These are phyloP conservation scores for Aix galericulata DNA, from an alignment of 2,113 vertebrate genomes.

Conservation along the genomic window DNA sequence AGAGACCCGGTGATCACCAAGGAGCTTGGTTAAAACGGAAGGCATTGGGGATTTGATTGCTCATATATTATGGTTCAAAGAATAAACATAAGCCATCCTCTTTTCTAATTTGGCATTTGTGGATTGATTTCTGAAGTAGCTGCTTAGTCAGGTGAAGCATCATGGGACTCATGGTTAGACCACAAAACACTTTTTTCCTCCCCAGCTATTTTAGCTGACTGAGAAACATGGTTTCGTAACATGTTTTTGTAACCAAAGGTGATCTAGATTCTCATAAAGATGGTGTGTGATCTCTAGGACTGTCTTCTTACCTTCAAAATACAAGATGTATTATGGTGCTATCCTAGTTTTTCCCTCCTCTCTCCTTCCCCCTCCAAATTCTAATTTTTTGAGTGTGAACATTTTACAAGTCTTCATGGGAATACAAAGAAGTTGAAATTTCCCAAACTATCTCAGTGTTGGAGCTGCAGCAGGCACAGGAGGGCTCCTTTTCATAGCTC, in stretches of 20 bases:
- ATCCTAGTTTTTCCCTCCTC: neutral
- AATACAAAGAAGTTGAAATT: neutral
- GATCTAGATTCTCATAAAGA: neutral
- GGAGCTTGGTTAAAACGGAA: neutral
- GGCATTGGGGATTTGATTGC: neutral
- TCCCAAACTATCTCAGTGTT: neutral
- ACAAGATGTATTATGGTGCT: neutral
- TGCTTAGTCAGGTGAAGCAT: conserved; percentile 41
- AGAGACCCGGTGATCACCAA: conserved; percentile 9
- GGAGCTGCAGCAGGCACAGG: neutral
- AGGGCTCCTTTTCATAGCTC: neutral
- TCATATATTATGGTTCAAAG: conserved; percentile 27
- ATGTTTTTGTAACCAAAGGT: conserved; percentile 51
- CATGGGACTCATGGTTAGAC: conserved; percentile 43
- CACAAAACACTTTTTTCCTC: conserved; percentile 36
- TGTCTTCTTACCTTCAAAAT: neutral
- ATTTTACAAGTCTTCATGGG: neutral
- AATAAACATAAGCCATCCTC: conserved; percentile 40
- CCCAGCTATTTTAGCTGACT: conserved; percentile 20
- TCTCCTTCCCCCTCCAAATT: neutral
- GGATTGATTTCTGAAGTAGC: conserved; percentile 35
- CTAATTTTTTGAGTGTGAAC: neutral
- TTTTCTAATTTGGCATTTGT: conserved; percentile 49
- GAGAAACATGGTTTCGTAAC: neutral
- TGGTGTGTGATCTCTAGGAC: neutral